Evolutionary conservation across 2,113 vertebrate genomes (phyloP).

Genomic region (Lasiurus borealis): DNA sequence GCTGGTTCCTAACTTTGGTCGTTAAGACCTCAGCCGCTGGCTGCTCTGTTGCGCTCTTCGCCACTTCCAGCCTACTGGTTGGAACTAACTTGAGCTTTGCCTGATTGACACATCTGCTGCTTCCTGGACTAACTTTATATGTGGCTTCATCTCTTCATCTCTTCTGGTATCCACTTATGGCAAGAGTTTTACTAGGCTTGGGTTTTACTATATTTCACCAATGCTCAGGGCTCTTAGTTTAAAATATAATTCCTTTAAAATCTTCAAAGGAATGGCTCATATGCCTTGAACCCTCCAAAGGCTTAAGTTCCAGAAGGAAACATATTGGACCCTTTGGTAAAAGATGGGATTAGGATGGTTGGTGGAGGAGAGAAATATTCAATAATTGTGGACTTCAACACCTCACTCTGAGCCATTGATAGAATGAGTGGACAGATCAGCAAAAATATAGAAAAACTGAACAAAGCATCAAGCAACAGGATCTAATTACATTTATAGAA

Average conservation of each 20-base stretch:
- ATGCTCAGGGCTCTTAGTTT: background rate
- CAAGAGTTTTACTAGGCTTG: background rate
- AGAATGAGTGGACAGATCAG: background rate
- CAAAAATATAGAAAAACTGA: background rate
- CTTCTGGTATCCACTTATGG: background rate
- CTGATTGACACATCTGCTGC: background rate
- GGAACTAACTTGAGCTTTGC: background rate
- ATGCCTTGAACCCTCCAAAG: background rate
- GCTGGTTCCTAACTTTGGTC: background rate
- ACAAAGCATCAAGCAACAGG: background rate
- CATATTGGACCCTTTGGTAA: background rate
- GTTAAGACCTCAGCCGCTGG: background rate
- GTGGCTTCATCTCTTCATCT: background rate
- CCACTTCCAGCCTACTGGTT: background rate
- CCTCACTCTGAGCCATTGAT: background rate
- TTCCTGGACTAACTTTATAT: background rate
- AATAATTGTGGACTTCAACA: background rate
- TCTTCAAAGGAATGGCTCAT: background rate
- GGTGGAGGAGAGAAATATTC: background rate
- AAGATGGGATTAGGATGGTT: background rate
- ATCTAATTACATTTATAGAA: background rate
- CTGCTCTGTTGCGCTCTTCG: background rate
- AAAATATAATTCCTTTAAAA: conserved; percentile 13
- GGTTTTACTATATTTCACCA: background rate
- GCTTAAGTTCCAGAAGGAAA: background rate